phyloP scores from a whole-genome alignment of 2,797 vertebrate genomes.

The Phrynocephalus vlangalii region DNA sequence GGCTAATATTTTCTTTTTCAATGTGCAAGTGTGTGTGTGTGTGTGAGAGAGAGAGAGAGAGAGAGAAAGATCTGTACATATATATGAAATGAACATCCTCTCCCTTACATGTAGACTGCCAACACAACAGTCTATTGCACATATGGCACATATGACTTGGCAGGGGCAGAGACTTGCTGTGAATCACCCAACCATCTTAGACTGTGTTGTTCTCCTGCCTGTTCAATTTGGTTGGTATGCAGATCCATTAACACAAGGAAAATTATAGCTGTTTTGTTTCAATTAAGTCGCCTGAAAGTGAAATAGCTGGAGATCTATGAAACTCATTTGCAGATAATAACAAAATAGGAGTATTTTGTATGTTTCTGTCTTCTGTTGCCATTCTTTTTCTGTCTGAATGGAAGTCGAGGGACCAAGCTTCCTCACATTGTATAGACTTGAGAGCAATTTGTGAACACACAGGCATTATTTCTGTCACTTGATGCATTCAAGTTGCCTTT shows the following conservation, averaged over 20 bases:
- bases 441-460: constrained; percentile 47
- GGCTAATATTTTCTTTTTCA: too few species aligned
- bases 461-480: constrained; percentile 40
- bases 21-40: too few species aligned
- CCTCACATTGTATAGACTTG: rapidly evolving
- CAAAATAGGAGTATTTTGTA: constrained; percentile 53
- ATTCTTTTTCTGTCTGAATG: constrained; percentile 28
- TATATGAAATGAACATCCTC: too few species aligned
- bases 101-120: too few species aligned
- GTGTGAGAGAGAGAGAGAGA: too few species aligned
- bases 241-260: neutral
- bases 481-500: constrained; percentile 34
- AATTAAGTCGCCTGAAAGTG: neutral
- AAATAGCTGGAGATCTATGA: constrained; percentile 16
- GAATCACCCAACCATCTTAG: neutral
- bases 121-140: neutral
- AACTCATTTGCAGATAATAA: constrained; percentile 14
- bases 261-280: constrained; percentile 7
- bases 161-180: neutral
- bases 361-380: constrained; percentile 34
- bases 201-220: neutral
- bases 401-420: neutral
- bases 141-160: neutral
- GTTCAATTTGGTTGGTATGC: neutral
- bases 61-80: too few species aligned